Evolutionary conservation across 2,888 invertebrate species (phyloP), one percentile per base, ranked within the genome.

Genomic region (Spisula solida): DNA sequence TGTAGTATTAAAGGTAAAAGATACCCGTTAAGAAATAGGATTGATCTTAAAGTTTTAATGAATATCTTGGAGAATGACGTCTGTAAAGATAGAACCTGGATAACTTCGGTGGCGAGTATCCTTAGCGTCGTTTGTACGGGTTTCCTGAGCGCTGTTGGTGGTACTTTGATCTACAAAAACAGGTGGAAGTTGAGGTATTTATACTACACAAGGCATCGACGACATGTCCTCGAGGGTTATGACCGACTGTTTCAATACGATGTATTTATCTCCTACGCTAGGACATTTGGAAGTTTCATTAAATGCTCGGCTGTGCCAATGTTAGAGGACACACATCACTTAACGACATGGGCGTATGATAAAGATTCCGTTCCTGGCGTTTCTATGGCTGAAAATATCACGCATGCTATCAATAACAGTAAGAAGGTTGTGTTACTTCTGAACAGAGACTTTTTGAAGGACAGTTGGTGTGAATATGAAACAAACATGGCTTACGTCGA

Each of bases 401-500:
- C n/a, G n/a, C n/a, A n/a, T n/a, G n/a, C n/a, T 1, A 92, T 93
- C 12, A 78, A 84, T 31, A 88, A 78, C 81, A 90, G 93, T 79
- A 88, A 82, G 70, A 92, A 92, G 51, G 82, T 89, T 4, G 88
- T 93, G 14, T 83, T 92, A 16, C 81, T 93, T 0, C 34, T 93
- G 6, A 81, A 88, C 82, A 80, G 82, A 14, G 78, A 80, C 0
- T 93, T 88, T 92, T 92, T 60, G n/a, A n/a, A n/a, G n/a, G n/a
- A n/a, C n/a, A n/a, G n/a, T n/a, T n/a, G n/a, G n/a, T n/a, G n/a
- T n/a, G n/a, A n/a, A n/a, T n/a, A n/a, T n/a, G n/a, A n/a, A n/a
- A n/a, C n/a, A n/a, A n/a, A n/a, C n/a, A n/a, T 92, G 90, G 92
- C 91, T 20, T 66, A 70, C 16, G 70, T 89, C 79, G 92, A 93